Evolutionary conservation across 2,113 vertebrate genomes (phyloP).

Genomic region (Stigmatopora argus): DNA sequence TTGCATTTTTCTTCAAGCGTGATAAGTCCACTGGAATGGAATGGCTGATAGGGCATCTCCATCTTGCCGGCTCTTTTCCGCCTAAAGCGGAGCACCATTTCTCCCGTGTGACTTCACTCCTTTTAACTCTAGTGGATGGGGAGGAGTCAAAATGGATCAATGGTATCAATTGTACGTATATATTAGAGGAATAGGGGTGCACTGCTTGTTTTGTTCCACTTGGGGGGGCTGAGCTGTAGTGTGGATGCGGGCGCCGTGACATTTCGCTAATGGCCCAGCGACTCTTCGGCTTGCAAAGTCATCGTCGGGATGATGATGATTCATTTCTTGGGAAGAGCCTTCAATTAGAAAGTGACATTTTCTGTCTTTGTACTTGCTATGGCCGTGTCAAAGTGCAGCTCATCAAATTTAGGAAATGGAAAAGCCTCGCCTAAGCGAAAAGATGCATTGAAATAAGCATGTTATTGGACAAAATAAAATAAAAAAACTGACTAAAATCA

Average conservation of each 20-base stretch:
- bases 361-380: background rate
- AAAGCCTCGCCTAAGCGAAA: no score
- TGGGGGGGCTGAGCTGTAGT: conserved; percentile 4
- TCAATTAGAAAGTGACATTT: background rate
- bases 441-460: no score
- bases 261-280: background rate
- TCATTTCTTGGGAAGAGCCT: background rate
- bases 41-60: conserved; percentile 33
- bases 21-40: conserved; percentile 40
- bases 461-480: no score
- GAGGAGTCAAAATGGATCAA: no score
- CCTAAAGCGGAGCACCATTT: conserved; percentile 41
- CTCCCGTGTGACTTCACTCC: conserved; percentile 5
- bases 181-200: background rate
- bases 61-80: conserved; percentile 19
- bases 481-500: no score
- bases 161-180: no score
- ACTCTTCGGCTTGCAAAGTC: background rate
- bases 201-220: background rate
- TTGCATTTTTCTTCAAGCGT: conserved; percentile 8
- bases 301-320: background rate
- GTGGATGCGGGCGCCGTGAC: conserved; percentile 1
- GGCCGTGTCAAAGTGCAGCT: background rate
- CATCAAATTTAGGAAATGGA: background rate
- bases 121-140: no score